A percentile compares a stretch with the other conserved stretches of the same genome.
Conservation (phyloP, 2,797 vertebrate species). For the Galaxias olidus region DNA sequence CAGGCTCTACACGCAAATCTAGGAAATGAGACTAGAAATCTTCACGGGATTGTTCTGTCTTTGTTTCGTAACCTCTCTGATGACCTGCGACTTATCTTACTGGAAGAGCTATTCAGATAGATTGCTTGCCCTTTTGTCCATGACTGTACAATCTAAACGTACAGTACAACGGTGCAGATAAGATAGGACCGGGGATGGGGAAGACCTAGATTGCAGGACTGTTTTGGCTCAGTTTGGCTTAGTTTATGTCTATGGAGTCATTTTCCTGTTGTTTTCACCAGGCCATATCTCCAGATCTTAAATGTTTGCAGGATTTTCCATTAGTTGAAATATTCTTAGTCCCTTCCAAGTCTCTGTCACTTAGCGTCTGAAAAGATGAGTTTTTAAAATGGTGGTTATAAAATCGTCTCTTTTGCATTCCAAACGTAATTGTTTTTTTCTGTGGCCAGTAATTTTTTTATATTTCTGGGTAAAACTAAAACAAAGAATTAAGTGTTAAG, state of each 20-base stretch:
- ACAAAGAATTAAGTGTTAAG: conserved; percentile 2
- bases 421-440: background rate
- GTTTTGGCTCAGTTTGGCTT: conserved; percentile 14
- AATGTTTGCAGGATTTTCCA: conserved; percentile 6
- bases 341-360: background rate
- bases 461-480: background rate
- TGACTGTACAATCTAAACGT: conserved; percentile 16
- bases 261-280: conserved; percentile 1
- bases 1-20: too few relatives aligned
- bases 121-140: conserved; percentile 16
- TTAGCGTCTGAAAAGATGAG: background rate
- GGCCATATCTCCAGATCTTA: conserved; percentile 2
- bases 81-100: conserved; percentile 14
- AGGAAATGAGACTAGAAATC: too few relatives aligned
- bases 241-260: conserved; percentile 14
- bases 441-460: background rate
- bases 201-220: conserved; percentile 14
- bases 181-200: conserved; percentile 15
- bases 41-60: background rate
- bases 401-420: background rate
- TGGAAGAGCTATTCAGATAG: conserved; percentile 1
- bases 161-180: conserved; percentile 17
- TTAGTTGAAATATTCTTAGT: background rate
- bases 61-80: conserved; percentile 17
- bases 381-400: conserved; percentile 7